Evolutionary conservation across 2,113 vertebrate species (phyloP).

Genomic region (Delphinapterus leucas): DNA sequence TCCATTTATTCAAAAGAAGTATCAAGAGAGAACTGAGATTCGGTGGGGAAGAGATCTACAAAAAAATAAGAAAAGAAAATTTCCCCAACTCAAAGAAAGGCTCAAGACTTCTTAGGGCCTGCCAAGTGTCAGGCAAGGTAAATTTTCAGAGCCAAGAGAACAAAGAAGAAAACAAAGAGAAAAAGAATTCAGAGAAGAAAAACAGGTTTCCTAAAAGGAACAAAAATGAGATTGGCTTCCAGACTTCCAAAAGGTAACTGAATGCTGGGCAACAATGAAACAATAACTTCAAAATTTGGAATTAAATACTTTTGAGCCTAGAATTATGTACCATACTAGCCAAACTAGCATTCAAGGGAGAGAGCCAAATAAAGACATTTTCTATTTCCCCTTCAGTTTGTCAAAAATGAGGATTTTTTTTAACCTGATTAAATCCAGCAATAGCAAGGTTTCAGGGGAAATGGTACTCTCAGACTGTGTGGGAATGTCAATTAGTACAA

Average conservation of each 20-base stretch:
- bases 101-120: not conserved
- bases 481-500: not conserved
- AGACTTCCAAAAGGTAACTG: not conserved
- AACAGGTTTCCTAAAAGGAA: not conserved
- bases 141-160: slow-evolving; percentile 12
- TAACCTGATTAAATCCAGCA: not conserved
- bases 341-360: not conserved
- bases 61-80: not conserved
- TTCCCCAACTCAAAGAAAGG: not conserved
- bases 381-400: not conserved
- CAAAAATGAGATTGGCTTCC: slow-evolving; percentile 17
- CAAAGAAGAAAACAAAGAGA: not conserved
- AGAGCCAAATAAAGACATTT: not conserved
- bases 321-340: not conserved
- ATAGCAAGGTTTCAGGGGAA: not conserved
- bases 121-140: not conserved
- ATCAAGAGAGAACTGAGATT: not conserved
- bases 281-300: slow-evolving; percentile 1
- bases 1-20: not conserved
- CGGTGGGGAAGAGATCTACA: not conserved
- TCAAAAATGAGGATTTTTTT: not conserved
- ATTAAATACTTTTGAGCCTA: slow-evolving; percentile 9
- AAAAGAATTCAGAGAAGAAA: not conserved
- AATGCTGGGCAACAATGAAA: not conserved
- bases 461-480: not conserved